Conservation (phyloP, 1,140 invertebrate species). For the Drosophila melanica region DNA sequence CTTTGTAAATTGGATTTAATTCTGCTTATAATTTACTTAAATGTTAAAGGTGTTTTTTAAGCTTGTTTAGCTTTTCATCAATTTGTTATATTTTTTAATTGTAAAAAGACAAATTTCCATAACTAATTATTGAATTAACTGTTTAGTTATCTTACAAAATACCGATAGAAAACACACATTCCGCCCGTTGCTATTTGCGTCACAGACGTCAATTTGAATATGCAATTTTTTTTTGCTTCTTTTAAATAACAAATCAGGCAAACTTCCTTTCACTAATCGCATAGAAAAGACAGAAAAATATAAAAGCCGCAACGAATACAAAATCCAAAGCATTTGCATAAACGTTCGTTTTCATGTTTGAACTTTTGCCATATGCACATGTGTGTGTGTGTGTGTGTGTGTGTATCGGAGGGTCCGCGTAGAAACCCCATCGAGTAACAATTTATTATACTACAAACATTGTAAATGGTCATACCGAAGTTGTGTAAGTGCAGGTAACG, state of each 20-base stretch:
- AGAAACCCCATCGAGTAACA: slow-evolving; percentile 15
- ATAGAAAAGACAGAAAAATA: not conserved
- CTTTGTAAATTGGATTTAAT: not conserved
- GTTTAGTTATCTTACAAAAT: not conserved
- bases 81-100: no score
- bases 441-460: not conserved
- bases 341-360: not conserved
- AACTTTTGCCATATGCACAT: slow-evolving; percentile 1
- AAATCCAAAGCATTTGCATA: slow-evolving; percentile 40
- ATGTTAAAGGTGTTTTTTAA: no score
- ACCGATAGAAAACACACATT: slow-evolving; percentile 2
- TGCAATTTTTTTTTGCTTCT: slow-evolving; percentile 32
- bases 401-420: slow-evolving; percentile 6
- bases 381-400: not conserved
- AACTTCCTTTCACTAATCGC: slow-evolving; percentile 47
- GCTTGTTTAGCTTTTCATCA: no score
- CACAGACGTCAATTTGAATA: slow-evolving; percentile 35
- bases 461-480: no score
- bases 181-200: slow-evolving; percentile 30
- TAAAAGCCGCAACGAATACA: slow-evolving; percentile 4
- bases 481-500: no score
- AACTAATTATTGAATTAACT: no score
- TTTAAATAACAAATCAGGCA: slow-evolving; percentile 38
- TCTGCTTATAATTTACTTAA: no score
- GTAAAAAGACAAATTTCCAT: no score